Base-by-base conservation (phyloP, 2,888 invertebrate species). In the Chydorus sphaericus region DNA sequence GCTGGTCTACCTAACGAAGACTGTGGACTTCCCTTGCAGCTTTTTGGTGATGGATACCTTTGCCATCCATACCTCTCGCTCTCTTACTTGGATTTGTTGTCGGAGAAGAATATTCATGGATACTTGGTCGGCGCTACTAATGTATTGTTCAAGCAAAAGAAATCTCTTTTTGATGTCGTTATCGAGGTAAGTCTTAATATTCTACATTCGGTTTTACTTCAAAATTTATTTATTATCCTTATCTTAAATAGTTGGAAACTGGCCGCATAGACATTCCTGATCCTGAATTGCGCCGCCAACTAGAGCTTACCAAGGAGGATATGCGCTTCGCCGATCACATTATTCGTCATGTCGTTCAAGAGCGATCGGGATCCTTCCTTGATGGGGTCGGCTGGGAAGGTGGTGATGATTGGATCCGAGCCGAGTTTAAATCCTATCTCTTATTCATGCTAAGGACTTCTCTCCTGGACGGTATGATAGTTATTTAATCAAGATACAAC, bases 71-170 rank as follows among this genome's bases (percentile, higher is more conserved):
- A 97, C 70, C 74, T 97, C 60, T 93, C 93, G 3, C 74, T 98
- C 61, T 91, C 94, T 62, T 94, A 92, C 69, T 79, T 96, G 73
- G 97, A 97, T 72, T 73, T 93, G 57, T 72, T 98, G 55, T 82
- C 82, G 52, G 91, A 94, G 69, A 78, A 85, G 4, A 86, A 87
- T 63, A 89, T 94, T 7, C 65, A 73, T 33, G 73, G 76, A 16
- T 77, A 74, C 70, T 76, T 93, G 48, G 86, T 94, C 58, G 97
- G 98, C 37, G 96, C 96, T n/a, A 96, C 96, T 16, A 98, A 98
- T 74, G 85, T 93, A n/a, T 74, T 98, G 36, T 98, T 97, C 68
- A 90, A 91, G 68, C 96, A 96, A 69, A 93, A 93, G 66, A 80
- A 85, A 59, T 87, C 93, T 65, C 71, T 94, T 52, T 85, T 90